A percentile compares a stretch with the other conserved stretches of the same genome.
These are phyloP conservation scores for Ornithoptera priamus DNA, from an alignment of 2,888 invertebrate species.

Conservation along the genomic window DNA sequence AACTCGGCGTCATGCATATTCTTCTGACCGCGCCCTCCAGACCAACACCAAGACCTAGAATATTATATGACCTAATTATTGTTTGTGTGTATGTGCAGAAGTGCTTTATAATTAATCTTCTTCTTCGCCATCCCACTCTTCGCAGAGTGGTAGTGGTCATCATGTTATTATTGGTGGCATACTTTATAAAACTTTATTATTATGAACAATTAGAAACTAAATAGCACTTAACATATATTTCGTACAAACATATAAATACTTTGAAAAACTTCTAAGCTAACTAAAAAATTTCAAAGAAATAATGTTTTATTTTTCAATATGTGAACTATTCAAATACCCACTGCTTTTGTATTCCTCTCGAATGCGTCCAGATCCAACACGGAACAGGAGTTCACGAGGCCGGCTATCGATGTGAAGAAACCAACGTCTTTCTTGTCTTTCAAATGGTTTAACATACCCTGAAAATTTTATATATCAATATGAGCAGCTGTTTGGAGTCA, in stretches of 20 bases:
- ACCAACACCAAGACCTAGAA: conserved; percentile 87
- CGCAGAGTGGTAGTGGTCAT: no score
- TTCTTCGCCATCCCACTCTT: no score
- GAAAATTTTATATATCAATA: no score
- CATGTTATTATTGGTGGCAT: no score
- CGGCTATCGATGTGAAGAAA: no score
- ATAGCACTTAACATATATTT: no score
- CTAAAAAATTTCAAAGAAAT: no score
- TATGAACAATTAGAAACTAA: background rate
- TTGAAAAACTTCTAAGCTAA: no score
- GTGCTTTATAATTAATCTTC: background rate
- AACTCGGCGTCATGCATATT: conserved; percentile 99
- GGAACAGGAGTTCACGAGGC: conserved; percentile 99
- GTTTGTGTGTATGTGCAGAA: background rate
- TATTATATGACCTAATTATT: background rate
- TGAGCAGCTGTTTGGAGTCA: no score
- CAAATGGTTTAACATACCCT: no score
- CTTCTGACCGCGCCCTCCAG: conserved; percentile 96
- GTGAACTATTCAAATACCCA: conserved; percentile 81
- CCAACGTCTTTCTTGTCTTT: no score
- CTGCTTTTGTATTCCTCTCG: conserved; percentile 99
- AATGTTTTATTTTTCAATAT: background rate
- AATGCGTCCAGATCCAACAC: conserved; percentile 99
- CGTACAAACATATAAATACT: no score
- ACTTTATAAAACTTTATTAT: background rate